phyloP scores from a whole-genome alignment of 2,888 invertebrate genomes.

The Scaptomyza tumidula region DNA sequence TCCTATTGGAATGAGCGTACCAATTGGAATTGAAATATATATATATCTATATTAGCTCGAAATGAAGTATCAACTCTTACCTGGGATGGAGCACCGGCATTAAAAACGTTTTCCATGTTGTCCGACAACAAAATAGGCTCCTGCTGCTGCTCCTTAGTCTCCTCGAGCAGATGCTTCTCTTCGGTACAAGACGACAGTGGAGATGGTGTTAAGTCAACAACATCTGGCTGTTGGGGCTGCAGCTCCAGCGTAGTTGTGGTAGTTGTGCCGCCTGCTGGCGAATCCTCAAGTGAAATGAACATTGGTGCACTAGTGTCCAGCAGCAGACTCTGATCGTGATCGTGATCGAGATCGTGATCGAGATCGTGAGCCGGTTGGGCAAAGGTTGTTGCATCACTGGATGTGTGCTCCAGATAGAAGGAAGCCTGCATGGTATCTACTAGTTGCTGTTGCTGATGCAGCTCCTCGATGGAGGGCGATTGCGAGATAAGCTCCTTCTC shows the following conservation, averaged over 20 bases:
- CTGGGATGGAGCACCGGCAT: conserved; percentile 67
- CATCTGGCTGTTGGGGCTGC: conserved; percentile 58
- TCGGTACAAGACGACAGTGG: conserved; percentile 70
- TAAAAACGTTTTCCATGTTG: conserved; percentile 49
- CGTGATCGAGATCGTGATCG: conserved; percentile 35
- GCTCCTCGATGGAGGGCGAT: conserved; percentile 81
- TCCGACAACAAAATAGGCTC: conserved; percentile 41
- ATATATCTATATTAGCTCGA: neutral
- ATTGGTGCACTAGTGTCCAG: conserved; percentile 61
- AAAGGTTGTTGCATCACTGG: conserved; percentile 53
- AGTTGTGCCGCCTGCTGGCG: conserved; percentile 7
- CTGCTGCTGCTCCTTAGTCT: conserved; percentile 71
- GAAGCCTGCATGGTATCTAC: conserved; percentile 79
- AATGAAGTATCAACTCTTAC: conserved; percentile 40
- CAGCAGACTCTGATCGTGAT: conserved; percentile 54
- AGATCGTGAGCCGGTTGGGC: conserved; percentile 13
- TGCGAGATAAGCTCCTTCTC: conserved; percentile 80
- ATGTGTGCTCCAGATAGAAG: conserved; percentile 72
- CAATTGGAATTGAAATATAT: neutral
- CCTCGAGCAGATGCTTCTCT: conserved; percentile 79
- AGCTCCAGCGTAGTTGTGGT: conserved; percentile 20
- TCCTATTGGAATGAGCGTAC: neutral
- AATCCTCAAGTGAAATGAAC: conserved; percentile 42
- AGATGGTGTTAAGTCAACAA: conserved; percentile 64
- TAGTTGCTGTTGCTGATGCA: conserved; percentile 64